A percentile compares a stretch with the other conserved stretches of the same genome.
These are phyloP conservation scores for Thomomys bottae DNA, from an alignment of 2,113 vertebrate genomes.

Conservation along the genomic window DNA sequence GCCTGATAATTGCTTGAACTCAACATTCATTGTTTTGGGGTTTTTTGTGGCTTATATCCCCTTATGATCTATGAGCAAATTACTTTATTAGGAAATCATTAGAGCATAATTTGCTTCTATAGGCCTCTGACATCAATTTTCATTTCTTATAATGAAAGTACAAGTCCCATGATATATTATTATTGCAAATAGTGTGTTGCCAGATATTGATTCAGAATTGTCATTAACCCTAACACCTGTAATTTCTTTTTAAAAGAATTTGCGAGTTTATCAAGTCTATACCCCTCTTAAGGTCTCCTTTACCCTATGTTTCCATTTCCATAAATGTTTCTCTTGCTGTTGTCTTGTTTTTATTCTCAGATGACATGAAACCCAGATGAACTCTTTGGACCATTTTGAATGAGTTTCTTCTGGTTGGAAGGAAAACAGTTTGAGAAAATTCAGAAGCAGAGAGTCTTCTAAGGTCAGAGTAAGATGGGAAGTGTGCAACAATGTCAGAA, in stretches of 20 bases:
- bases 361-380: background rate
- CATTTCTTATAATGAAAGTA: constrained; percentile 82
- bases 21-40: constrained; percentile 74
- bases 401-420: background rate
- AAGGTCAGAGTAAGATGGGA: background rate
- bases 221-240: constrained; percentile 67
- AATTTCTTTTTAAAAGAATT: constrained; percentile 47
- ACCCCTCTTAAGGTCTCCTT: background rate
- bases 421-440: background rate
- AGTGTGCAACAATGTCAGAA: background rate
- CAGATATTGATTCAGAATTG: constrained; percentile 56
- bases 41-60: constrained; percentile 75
- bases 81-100: constrained; percentile 89
- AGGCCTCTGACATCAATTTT: constrained; percentile 84
- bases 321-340: constrained; percentile 16
- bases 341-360: constrained; percentile 18
- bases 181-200: constrained; percentile 67
- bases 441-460: background rate
- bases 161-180: constrained; percentile 76
- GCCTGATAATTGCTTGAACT: constrained; percentile 84
- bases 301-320: background rate
- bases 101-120: constrained; percentile 86
- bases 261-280: background rate
- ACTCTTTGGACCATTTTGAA: background rate
- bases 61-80: constrained; percentile 87